Percentiles rank a stretch among this genome's conserved stretches.
Evolutionary conservation across 2,888 invertebrate genomes (phyloP).

Genomic region (Pyralis farinalis): DNA sequence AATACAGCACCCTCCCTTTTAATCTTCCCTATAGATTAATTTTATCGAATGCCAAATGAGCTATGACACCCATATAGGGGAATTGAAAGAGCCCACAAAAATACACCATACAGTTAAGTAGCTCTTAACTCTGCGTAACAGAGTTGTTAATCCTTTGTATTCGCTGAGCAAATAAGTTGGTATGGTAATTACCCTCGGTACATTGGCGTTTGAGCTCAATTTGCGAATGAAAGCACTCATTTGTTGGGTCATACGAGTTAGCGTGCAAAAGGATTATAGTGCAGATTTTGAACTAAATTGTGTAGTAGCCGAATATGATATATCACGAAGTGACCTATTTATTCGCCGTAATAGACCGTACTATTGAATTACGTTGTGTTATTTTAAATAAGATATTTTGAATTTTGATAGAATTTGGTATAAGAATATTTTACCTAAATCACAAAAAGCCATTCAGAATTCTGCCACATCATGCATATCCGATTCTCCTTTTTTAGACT

Average conservation of each 20-base stretch:
- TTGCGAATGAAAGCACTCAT: conserved; percentile 65
- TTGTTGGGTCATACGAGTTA: conserved; percentile 58
- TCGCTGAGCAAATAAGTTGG: conserved; percentile 18
- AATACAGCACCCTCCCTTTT: conserved; percentile 50
- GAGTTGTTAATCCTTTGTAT: conserved; percentile 30
- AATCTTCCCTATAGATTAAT: conserved; percentile 71
- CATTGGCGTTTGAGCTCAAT: conserved; percentile 74
- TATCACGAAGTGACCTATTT: no score
- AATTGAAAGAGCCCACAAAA: conserved; percentile 41
- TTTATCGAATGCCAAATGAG: conserved; percentile 78
- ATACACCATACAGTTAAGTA: conserved; percentile 20
- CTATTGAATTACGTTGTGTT: no score
- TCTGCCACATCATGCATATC: no score
- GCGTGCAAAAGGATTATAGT: conserved; percentile 43
- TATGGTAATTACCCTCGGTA: conserved; percentile 40
- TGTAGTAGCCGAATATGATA: neutral
- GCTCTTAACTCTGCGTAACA: conserved; percentile 27
- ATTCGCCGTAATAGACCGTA: no score
- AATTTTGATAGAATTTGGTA: no score
- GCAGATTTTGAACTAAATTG: conserved; percentile 13
- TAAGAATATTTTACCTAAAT: no score
- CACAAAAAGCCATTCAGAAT: no score
- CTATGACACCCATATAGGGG: conserved; percentile 63
- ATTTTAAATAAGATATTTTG: no score
- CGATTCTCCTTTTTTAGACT: no score